phyloP scores from a whole-genome alignment of 2,113 vertebrate genomes.

The Phoxinus phoxinus region DNA sequence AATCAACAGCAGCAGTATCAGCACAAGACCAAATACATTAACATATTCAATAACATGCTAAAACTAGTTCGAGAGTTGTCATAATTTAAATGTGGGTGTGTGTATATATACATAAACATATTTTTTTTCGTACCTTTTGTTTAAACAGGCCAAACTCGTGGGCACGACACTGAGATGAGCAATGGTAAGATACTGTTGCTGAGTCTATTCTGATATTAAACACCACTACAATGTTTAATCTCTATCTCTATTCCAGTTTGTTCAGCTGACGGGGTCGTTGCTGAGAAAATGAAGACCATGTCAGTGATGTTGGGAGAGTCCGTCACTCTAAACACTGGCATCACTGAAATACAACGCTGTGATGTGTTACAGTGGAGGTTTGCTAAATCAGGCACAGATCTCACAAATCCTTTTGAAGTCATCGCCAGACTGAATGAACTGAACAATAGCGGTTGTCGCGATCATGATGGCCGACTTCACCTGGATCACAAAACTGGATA shows the following conservation, averaged over 20 bases:
- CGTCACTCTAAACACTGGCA: background rate
- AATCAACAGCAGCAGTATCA: no score
- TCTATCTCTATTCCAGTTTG: background rate
- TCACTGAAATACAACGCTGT: background rate
- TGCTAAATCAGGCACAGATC: background rate
- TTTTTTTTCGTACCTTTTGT: no score
- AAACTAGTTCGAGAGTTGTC: no score
- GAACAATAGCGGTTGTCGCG: accelerated
- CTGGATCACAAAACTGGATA: background rate
- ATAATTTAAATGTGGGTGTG: no score
- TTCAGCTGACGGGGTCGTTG: accelerated
- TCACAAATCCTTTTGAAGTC: background rate
- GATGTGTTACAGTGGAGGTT: constrained; percentile 12
- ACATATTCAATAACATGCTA: no score
- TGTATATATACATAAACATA: no score
- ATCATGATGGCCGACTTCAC: background rate
- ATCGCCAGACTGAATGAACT: background rate
- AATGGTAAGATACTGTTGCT: no score
- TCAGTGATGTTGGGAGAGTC: background rate
- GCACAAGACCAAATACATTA: no score
- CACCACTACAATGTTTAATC: background rate
- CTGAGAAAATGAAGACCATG: background rate
- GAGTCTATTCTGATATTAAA: no score
- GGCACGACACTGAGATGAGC: no score
- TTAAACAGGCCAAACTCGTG: no score